Evolutionary conservation across 1,140 invertebrate genomes (phyloP).

Genomic region (Temnothorax longispinosus): DNA sequence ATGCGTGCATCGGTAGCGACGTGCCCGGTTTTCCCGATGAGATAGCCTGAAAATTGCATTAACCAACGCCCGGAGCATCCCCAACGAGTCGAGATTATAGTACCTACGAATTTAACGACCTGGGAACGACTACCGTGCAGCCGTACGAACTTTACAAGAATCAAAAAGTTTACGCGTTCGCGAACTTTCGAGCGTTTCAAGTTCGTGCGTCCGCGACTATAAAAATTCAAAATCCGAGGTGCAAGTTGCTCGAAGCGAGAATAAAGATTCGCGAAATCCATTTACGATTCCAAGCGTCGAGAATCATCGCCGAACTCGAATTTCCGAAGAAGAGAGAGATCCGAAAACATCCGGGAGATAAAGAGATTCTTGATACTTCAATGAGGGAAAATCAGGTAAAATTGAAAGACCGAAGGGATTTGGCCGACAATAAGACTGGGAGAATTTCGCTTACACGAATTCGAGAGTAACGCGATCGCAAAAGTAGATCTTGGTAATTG

Average conservation of each 20-base stretch:
- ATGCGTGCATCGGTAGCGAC: conserved; percentile 46
- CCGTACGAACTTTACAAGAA: background rate
- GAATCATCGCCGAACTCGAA: background rate
- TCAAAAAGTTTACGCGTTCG: conserved; percentile 38
- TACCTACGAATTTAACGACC: conserved; percentile 45
- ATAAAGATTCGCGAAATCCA: background rate
- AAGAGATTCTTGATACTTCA: too few relatives aligned
- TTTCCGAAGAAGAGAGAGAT: background rate
- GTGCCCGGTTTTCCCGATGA: conserved; percentile 51
- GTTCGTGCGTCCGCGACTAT: background rate
- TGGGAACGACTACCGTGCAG: conserved; percentile 26
- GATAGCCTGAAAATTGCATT: conserved; percentile 51
- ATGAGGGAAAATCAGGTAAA: background rate
- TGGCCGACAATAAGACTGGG: background rate
- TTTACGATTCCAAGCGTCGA: background rate
- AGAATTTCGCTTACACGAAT: background rate
- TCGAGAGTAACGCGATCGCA: background rate
- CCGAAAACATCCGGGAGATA: background rate
- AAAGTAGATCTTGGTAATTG: background rate
- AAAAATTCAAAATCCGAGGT: conserved; percentile 26
- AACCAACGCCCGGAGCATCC: conserved; percentile 26
- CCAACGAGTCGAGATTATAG: conserved; percentile 32
- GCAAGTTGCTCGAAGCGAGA: background rate
- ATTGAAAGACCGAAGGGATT: background rate
- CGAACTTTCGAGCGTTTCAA: conserved; percentile 15